Conservation (phyloP, 2,797 vertebrate genomes). For the Melanogrammus aeglefinus region DNA sequence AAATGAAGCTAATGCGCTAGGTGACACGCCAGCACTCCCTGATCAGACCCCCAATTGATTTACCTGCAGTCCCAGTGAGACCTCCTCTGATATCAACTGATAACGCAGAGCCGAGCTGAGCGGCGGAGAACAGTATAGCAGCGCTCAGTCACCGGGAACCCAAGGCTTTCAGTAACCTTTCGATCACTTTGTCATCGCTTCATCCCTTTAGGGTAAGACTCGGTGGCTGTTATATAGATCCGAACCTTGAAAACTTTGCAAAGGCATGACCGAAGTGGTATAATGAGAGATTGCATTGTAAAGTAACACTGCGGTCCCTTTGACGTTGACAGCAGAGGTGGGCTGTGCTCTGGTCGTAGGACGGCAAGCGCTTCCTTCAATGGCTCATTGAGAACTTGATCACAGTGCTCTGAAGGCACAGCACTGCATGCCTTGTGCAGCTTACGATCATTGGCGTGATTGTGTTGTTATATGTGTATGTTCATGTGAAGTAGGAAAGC, state of each 20-base stretch:
- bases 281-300: too few relatives aligned
- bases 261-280: not conserved
- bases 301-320: too few relatives aligned
- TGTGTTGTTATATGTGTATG: not conserved
- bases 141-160: not conserved
- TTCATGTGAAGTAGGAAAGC: not conserved
- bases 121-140: not conserved
- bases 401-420: too few relatives aligned
- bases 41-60: slow-evolving; percentile 64
- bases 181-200: slow-evolving; percentile 18
- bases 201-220: not conserved
- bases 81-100: slow-evolving; percentile 54
- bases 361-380: too few relatives aligned
- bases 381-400: too few relatives aligned
- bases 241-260: slow-evolving; percentile 11
- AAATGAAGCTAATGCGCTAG: slow-evolving; percentile 65
- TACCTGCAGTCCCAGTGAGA: slow-evolving; percentile 48
- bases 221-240: not conserved
- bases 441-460: not conserved
- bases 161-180: too few relatives aligned
- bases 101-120: slow-evolving; percentile 27
- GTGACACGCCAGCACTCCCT: slow-evolving; percentile 63
- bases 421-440: too few relatives aligned
- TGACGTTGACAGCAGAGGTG: too few relatives aligned
- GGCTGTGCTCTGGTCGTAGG: too few relatives aligned